A percentile compares a stretch with the other conserved stretches of the same genome.
Evolutionary conservation across 2,797 vertebrate genomes (phyloP).

Genomic region (Euthynnus affinis): DNA sequence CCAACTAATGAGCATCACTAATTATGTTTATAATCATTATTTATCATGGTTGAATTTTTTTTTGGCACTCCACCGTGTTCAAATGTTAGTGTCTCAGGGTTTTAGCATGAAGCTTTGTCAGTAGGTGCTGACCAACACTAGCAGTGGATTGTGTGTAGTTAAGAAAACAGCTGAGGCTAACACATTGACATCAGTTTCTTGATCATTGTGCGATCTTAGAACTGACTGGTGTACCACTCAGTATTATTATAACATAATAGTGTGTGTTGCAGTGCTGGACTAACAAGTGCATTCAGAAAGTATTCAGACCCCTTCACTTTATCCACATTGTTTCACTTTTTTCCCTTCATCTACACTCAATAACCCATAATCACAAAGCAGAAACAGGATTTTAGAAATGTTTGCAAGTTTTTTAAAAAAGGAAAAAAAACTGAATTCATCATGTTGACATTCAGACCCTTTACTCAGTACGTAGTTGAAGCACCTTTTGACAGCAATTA

Average conservation of each 20-base stretch:
- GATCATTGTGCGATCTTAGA: constrained; percentile 39
- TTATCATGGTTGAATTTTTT: constrained; percentile 42
- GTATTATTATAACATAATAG: constrained; percentile 66
- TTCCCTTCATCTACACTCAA: too few relatives aligned
- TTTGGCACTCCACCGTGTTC: constrained; percentile 51
- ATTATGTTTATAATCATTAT: constrained; percentile 41
- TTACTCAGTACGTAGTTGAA: too few relatives aligned
- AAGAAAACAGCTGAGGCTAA: constrained; percentile 11
- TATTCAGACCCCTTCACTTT: too few relatives aligned
- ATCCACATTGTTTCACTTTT: too few relatives aligned
- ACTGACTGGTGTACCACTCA: constrained; percentile 59
- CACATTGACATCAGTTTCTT: constrained; percentile 30
- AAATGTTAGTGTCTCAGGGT: constrained; percentile 75
- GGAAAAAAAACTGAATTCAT: too few relatives aligned
- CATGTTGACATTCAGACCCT: too few relatives aligned
- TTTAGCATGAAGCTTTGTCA: constrained; percentile 48
- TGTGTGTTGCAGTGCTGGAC: constrained; percentile 67
- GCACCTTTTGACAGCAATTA: too few relatives aligned
- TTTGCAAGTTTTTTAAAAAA: too few relatives aligned
- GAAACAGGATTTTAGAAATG: too few relatives aligned
- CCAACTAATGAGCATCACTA: constrained; percentile 37
- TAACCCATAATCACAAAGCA: too few relatives aligned
- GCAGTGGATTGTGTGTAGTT: constrained; percentile 14
- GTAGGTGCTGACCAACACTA: background rate
- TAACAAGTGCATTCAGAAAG: constrained; percentile 17